These are phyloP conservation scores for Caenorhabditis sp. DNA, from an alignment of 2,888 invertebrate genomes.

Conservation along the genomic window DNA sequence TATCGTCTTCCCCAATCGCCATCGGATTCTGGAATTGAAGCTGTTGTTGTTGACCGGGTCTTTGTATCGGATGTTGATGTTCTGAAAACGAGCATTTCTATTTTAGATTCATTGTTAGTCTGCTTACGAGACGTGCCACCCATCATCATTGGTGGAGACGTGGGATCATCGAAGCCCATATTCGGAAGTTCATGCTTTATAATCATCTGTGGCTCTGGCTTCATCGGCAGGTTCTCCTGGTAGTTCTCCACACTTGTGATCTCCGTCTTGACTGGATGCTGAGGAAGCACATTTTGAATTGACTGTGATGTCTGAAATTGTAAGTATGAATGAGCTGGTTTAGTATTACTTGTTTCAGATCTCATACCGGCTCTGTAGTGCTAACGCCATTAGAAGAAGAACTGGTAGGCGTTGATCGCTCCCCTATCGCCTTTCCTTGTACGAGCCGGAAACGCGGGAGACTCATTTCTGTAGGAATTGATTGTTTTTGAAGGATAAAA, in stretches of 20 bases:
- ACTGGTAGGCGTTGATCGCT: conserved; percentile 34
- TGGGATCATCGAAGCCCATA: conserved; percentile 1
- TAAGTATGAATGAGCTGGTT: background rate
- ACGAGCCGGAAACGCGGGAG: conserved; percentile 61
- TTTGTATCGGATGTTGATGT: conserved; percentile 7
- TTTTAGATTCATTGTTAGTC: background rate
- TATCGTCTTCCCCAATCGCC: conserved; percentile 13
- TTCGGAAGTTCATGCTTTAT: too few species aligned
- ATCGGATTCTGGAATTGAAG: background rate
- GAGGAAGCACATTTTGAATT: too few species aligned
- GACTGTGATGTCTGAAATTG: too few species aligned
- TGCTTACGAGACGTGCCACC: conserved; percentile 16
- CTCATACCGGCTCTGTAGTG: conserved; percentile 3
- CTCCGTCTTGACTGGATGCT: background rate
- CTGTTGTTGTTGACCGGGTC: conserved; percentile 11
- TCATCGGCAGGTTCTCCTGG: too few species aligned
- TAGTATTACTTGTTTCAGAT: background rate
- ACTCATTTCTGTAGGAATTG: conserved; percentile 29
- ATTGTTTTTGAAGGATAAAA: too few species aligned
- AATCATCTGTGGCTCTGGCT: background rate
- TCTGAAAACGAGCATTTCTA: conserved; percentile 5
- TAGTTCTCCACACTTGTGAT: too few species aligned
- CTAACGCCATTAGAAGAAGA: background rate
- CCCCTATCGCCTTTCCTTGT: conserved; percentile 61
- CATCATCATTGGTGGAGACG: conserved; percentile 14